These are phyloP conservation scores for Peromyscus polionotus DNA, from an alignment of 2,113 vertebrate genomes.

Conservation along the genomic window DNA sequence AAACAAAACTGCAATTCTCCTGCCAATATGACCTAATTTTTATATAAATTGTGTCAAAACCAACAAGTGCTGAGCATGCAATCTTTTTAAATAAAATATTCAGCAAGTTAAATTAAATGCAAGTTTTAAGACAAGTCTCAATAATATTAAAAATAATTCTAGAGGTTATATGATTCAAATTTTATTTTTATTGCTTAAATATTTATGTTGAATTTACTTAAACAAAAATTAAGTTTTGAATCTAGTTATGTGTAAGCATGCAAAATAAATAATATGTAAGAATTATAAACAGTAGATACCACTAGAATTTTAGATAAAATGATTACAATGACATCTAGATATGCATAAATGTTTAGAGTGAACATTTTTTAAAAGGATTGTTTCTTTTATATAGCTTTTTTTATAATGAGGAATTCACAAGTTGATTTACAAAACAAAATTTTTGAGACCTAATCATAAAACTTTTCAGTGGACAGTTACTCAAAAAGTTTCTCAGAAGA, in stretches of 20 bases:
- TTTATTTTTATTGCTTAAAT: conserved; percentile 19
- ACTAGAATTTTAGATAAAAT: conserved; percentile 26
- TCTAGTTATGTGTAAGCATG: neutral
- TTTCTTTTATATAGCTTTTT: neutral
- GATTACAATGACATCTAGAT: neutral
- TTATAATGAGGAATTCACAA: neutral
- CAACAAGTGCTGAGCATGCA: neutral
- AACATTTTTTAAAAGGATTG: neutral
- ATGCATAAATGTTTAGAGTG: neutral
- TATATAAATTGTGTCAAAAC: neutral
- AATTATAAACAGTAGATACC: neutral
- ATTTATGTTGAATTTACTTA: neutral
- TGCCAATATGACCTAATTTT: neutral
- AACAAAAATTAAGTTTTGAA: neutral
- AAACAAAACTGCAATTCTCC: neutral
- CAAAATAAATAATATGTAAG: neutral
- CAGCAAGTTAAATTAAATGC: neutral
- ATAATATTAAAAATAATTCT: neutral
- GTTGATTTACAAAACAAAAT: neutral
- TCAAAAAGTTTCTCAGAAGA: conserved; percentile 8
- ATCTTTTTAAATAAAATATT: neutral
- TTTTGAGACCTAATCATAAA: conserved; percentile 1
- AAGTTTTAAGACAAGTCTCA: neutral
- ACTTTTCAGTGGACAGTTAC: neutral
- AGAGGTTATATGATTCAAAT: neutral